These are phyloP conservation scores for Myotis brandtii DNA, from an alignment of 2,113 vertebrate genomes.

Conservation along the genomic window DNA sequence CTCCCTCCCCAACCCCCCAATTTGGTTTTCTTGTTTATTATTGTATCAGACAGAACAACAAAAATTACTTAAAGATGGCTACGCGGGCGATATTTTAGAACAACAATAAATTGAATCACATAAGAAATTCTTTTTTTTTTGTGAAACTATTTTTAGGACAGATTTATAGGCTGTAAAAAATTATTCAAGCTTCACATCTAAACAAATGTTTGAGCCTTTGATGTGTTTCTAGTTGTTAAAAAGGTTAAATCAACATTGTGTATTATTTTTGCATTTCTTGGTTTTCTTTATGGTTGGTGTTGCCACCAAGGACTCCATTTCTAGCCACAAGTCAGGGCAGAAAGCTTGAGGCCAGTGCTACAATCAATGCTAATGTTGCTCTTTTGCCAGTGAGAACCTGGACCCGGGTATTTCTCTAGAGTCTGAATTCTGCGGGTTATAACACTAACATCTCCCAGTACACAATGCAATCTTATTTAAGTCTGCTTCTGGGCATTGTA, in stretches of 20 bases:
- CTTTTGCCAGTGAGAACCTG: conserved; percentile 80
- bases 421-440: conserved; percentile 75
- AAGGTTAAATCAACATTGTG: conserved; percentile 68
- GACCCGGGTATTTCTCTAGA: conserved; percentile 67
- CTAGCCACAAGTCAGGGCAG: conserved; percentile 58
- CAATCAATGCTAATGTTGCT: conserved; percentile 79
- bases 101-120: conserved; percentile 56
- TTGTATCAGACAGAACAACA: conserved; percentile 4
- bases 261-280: conserved; percentile 27
- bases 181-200: conserved; percentile 59
- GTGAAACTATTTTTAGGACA: neutral
- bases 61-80: neutral
- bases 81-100: conserved; percentile 33
- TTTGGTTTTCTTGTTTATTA: conserved; percentile 33
- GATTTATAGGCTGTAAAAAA: conserved; percentile 21
- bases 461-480: conserved; percentile 70
- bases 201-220: conserved; percentile 50
- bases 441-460: conserved; percentile 73
- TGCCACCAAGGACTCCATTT: conserved; percentile 34
- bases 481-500: conserved; percentile 74
- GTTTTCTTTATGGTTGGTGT: neutral
- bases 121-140: conserved; percentile 48
- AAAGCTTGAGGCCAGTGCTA: conserved; percentile 61
- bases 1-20: neutral
- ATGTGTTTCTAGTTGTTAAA: conserved; percentile 52